phyloP scores from a whole-genome alignment of 2,113 vertebrate genomes.

The Taurulus bubalis region DNA sequence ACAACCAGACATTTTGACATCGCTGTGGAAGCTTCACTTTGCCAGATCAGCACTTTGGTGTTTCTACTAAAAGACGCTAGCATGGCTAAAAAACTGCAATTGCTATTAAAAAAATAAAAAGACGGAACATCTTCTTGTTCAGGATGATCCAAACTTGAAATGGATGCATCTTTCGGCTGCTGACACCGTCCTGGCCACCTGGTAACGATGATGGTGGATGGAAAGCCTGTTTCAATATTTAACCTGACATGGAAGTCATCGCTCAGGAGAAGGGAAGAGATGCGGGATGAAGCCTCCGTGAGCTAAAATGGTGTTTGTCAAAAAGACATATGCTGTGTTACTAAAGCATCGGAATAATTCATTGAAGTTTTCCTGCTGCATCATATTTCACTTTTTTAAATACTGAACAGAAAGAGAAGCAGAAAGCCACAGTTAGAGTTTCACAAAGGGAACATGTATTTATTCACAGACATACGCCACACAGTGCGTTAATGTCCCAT shows the following conservation, averaged over 20 bases:
- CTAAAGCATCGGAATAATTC: not conserved
- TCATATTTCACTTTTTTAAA: not conserved
- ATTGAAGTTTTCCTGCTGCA: not conserved
- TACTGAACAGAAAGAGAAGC: not conserved
- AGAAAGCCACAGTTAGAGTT: not conserved
- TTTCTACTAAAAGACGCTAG: not conserved
- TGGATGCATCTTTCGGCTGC: slow-evolving; percentile 21
- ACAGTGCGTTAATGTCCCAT: too few relatives aligned
- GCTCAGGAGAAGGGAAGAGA: slow-evolving; percentile 10
- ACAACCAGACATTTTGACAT: not conserved
- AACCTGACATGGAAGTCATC: slow-evolving; percentile 34
- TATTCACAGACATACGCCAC: too few relatives aligned
- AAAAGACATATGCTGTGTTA: not conserved
- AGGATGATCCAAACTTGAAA: slow-evolving; percentile 16
- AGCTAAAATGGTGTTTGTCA: slow-evolving; percentile 10
- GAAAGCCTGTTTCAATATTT: slow-evolving; percentile 32
- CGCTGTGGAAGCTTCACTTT: too few relatives aligned
- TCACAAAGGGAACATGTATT: too few relatives aligned
- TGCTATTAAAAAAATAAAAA: not conserved
- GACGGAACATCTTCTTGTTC: not conserved
- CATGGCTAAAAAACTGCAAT: not conserved
- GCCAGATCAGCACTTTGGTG: too few relatives aligned
- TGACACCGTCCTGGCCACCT: slow-evolving; percentile 13
- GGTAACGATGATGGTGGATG: not conserved
- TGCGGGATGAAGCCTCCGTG: not conserved